phyloP scores from a whole-genome alignment of 2,888 invertebrate species.

The Hedya salicella region DNA sequence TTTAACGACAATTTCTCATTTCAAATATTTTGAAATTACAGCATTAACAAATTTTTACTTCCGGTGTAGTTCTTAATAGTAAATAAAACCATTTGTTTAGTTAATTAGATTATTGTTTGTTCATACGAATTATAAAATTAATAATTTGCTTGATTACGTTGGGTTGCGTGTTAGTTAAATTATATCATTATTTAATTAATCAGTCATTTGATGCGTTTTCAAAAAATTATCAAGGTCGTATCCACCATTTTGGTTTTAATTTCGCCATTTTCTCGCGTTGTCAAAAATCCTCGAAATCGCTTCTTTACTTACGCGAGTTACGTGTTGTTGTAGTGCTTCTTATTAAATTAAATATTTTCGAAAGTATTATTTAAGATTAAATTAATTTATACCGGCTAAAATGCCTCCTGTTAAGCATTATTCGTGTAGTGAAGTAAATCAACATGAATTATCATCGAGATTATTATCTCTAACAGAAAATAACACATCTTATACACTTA shows the following conservation, averaged over 20 bases:
- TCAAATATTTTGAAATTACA: conserved; percentile 22
- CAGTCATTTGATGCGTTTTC: conserved; percentile 8
- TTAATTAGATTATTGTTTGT: neutral
- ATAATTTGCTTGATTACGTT: neutral
- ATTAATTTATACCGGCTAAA: conserved; percentile 69
- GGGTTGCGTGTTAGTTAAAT: no score
- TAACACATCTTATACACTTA: conserved; percentile 78
- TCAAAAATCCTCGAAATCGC: conserved; percentile 47
- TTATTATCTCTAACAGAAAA: conserved; percentile 81
- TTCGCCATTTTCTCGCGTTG: conserved; percentile 56
- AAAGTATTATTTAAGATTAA: conserved; percentile 75
- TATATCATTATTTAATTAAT: neutral
- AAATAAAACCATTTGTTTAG: neutral
- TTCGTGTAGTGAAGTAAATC: conserved; percentile 82
- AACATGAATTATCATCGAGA: conserved; percentile 82
- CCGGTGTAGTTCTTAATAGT: neutral
- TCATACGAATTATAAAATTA: neutral
- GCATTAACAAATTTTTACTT: neutral
- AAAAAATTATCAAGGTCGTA: conserved; percentile 52
- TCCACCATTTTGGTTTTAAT: conserved; percentile 48
- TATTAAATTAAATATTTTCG: conserved; percentile 59
- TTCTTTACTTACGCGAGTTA: conserved; percentile 64
- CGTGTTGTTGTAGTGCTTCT: conserved; percentile 54
- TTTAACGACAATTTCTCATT: conserved; percentile 32
- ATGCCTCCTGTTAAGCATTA: conserved; percentile 81